A percentile compares a stretch with the other conserved stretches of the same genome.
phyloP scores from a whole-genome alignment of 2,797 vertebrate genomes.

The Echiichthys vipera region DNA sequence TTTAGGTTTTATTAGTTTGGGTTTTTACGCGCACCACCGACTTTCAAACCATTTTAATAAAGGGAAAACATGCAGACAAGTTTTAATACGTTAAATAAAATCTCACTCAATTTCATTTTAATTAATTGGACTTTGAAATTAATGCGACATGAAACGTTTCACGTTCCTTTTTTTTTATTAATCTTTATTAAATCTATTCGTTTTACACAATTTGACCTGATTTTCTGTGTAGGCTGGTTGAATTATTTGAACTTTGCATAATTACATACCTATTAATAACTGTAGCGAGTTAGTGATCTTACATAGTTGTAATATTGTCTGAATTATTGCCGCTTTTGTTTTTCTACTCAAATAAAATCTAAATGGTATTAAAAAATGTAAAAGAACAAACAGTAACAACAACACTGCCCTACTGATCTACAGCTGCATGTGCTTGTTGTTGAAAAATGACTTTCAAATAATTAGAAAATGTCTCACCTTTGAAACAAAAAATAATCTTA shows the following conservation, averaged over 20 bases:
- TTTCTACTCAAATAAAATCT: neutral
- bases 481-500: slow-evolving; percentile 6
- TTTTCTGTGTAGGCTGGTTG: neutral
- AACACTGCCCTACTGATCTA: neutral
- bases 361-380: neutral
- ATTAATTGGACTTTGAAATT: too few relatives aligned
- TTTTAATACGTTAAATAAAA: neutral
- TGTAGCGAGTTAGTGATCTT: neutral
- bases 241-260: neutral
- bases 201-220: neutral
- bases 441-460: neutral
- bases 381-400: neutral
- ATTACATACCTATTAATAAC: neutral
- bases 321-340: neutral
- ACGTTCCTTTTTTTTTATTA: too few relatives aligned
- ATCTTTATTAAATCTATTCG: too few relatives aligned
- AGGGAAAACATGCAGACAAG: neutral
- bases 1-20: slow-evolving; percentile 31
- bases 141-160: neutral
- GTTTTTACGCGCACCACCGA: slow-evolving; percentile 23
- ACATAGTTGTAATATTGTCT: neutral
- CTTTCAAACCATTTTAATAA: neutral
- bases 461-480: slow-evolving; percentile 64
- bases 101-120: too few relatives aligned
- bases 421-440: neutral